Base-by-base conservation (phyloP, 2,888 invertebrate species). In the Leptura quadrifasciata region DNA sequence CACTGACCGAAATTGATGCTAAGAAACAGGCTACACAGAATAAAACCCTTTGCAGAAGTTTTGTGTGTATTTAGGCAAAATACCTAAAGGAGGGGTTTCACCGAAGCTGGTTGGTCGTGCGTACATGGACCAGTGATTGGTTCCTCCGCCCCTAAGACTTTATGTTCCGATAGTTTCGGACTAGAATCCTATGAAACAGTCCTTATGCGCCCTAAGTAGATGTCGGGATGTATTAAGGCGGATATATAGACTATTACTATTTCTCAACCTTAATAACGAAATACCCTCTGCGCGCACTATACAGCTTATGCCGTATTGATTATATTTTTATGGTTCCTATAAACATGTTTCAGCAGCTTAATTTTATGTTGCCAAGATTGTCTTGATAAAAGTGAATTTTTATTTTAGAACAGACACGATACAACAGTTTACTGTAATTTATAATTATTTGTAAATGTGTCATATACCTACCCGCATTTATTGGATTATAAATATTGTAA, bases 201-300 rank as follows among this genome's bases (percentile, higher is more conserved):
- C 86, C 87, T 89, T 88, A 89, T 88, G 84, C 84, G 82, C 86
- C 83, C 84, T 88, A 84, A 88, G 86, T 88, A 88, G 84, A 86
- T 88, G 88, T 88, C 89, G 85, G 87, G 81, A 83, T 80, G 83
- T 84, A 88, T 88, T 89, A 88, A 84, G 83, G 83, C 77, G 83
- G 83, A 85, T 86, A 83, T 86, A 85, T 83, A 84, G 85, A 80
- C 85, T 81, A 85, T 86, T 84, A 83, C 84, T 80, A 84, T 83
- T 31, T 84, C 82, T 82, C 78, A 82, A 80, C 85, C 85, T 84
- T 86, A 85, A 85, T 85, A 85, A 85, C 81, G 76, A 73, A 74
- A 68, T 67, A 52, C 69, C 67, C 77, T 80, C 79, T 76, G 78
- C 80, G 81, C 80, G 82, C 81, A 80, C 80, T 79, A 83, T 82